These are phyloP conservation scores for Coracopsis vasa DNA, from an alignment of 2,113 vertebrate genomes.

Conservation along the genomic window DNA sequence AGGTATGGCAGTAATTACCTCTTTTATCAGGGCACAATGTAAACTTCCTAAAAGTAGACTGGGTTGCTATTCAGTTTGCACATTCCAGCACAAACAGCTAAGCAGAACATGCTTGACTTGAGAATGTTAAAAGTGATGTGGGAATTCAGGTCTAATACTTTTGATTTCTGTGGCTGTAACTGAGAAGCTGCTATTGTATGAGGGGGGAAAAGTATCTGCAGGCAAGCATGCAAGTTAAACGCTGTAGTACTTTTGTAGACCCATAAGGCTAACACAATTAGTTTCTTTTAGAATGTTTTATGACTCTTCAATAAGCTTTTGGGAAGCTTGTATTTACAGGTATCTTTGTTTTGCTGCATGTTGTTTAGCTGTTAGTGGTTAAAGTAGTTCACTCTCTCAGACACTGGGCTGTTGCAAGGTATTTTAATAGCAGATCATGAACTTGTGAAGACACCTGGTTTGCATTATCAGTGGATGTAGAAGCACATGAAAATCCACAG, in stretches of 20 bases:
- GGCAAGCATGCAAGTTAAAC: not conserved
- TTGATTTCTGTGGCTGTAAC: constrained; percentile 21
- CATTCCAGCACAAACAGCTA: not conserved
- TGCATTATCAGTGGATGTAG: not conserved
- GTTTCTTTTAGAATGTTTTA: not conserved
- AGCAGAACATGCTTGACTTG: not conserved
- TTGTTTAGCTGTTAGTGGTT: not conserved
- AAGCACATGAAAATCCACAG: not conserved
- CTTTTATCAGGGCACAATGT: not conserved
- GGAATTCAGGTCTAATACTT: constrained; percentile 5
- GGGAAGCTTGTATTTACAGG: not conserved
- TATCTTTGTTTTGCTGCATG: not conserved
- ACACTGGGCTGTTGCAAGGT: not conserved
- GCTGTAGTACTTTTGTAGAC: not conserved
- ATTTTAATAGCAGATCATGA: not conserved
- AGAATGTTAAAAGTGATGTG: not conserved
- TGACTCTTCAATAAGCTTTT: not conserved
- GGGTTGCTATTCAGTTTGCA: not conserved
- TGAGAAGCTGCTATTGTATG: not conserved
- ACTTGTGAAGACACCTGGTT: not conserved
- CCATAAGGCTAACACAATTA: not conserved
- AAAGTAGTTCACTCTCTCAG: not conserved
- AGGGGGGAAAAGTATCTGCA: not conserved
- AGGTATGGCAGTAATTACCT: constrained; percentile 9
- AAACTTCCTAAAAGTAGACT: not conserved